A percentile compares a stretch with the other conserved stretches of the same genome.
Conservation (phyloP, 2,113 vertebrate species). For the Erythrocebus patas region DNA sequence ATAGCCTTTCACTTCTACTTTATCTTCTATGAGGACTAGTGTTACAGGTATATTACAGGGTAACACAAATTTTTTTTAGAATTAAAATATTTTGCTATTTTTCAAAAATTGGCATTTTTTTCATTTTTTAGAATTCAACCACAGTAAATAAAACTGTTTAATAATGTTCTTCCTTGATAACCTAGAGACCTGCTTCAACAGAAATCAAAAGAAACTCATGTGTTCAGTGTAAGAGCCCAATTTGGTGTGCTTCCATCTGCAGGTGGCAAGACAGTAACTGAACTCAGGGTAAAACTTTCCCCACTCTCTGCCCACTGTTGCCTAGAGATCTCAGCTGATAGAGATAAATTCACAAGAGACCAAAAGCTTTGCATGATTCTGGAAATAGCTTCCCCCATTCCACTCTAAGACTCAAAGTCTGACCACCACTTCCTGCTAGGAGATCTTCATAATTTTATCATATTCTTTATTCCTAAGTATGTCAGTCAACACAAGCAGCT, state of each 20-base stretch:
- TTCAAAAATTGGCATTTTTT: not conserved
- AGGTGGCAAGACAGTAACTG: not conserved
- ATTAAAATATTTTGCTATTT: not conserved
- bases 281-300: too few species aligned
- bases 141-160: not conserved
- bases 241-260: not conserved
- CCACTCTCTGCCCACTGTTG: not conserved
- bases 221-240: not conserved
- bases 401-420: not conserved
- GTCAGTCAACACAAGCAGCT: not conserved
- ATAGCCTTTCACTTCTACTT: not conserved
- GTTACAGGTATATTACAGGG: not conserved
- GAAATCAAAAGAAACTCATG: not conserved
- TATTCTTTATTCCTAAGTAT: not conserved
- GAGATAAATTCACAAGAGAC: not conserved
- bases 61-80: not conserved
- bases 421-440: not conserved
- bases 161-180: not conserved
- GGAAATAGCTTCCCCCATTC: not conserved
- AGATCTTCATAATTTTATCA: not conserved
- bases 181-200: not conserved
- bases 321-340: not conserved
- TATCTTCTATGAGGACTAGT: not conserved
- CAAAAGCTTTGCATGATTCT: not conserved
- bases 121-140: not conserved